These are phyloP conservation scores for Podarcis lilfordi DNA, from an alignment of 2,797 vertebrate species.

Conservation along the genomic window DNA sequence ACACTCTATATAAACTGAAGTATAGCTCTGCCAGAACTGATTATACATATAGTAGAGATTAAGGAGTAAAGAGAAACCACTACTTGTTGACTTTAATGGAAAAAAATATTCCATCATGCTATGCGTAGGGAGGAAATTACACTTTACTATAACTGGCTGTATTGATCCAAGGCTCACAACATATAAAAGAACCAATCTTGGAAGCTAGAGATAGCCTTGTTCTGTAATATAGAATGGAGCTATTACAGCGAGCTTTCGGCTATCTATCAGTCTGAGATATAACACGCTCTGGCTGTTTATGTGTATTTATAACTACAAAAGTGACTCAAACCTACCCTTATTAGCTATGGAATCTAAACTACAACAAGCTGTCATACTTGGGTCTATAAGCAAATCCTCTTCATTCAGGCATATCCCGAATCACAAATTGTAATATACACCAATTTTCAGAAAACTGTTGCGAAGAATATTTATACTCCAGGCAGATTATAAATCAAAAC, in stretches of 20 bases:
- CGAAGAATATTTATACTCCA: conserved; percentile 23
- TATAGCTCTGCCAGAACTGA: neutral
- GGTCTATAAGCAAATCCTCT: conserved; percentile 6
- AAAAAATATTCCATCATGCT: conserved; percentile 4
- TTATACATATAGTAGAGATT: neutral
- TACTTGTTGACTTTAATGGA: conserved; percentile 1
- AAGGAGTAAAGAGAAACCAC: neutral
- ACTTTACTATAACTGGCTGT: conserved; percentile 5
- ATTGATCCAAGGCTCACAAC: conserved; percentile 10
- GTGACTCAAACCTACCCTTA: neutral
- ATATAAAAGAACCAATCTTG: conserved; percentile 47
- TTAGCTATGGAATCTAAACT: neutral
- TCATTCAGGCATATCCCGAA: neutral
- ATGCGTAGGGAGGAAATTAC: neutral
- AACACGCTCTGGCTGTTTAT: conserved; percentile 2
- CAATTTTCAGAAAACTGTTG: neutral
- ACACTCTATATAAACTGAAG: neutral
- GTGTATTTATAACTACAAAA: neutral
- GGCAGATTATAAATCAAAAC: conserved; percentile 20
- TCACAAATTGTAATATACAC: neutral
- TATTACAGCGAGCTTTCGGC: conserved; percentile 7
- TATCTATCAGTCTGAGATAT: conserved; percentile 15
- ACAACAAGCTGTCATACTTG: conserved; percentile 6
- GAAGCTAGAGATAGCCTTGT: conserved; percentile 10
- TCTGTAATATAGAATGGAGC: neutral